These are phyloP conservation scores for Heliangelus exortis DNA, from an alignment of 2,797 vertebrate genomes.

Conservation along the genomic window DNA sequence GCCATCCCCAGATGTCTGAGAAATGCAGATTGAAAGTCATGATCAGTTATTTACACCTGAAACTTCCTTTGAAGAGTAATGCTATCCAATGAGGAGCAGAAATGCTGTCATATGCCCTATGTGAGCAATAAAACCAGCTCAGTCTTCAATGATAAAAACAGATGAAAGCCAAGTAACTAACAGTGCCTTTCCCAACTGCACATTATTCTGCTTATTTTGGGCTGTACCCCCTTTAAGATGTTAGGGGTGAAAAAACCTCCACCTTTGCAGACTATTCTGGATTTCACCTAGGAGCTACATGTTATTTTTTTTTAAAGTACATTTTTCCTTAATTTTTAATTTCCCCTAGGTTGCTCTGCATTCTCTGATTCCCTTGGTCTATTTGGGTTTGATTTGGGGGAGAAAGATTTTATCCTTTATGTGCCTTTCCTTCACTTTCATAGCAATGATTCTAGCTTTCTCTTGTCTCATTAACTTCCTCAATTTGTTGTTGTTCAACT, in stretches of 20 bases:
- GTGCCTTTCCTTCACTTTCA: background rate
- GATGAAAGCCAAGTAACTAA: background rate
- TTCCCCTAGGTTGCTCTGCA: background rate
- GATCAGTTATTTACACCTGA: background rate
- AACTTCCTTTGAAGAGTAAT: background rate
- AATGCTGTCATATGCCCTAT: background rate
- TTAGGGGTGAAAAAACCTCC: background rate
- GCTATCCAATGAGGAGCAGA: background rate
- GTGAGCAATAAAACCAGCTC: background rate
- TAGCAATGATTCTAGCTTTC: background rate
- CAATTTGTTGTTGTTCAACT: background rate
- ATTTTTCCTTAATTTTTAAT: background rate
- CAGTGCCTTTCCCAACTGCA: background rate
- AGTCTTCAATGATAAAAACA: background rate
- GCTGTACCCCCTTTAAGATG: background rate
- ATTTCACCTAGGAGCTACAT: background rate
- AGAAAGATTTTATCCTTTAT: background rate
- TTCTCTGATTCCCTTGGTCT: background rate
- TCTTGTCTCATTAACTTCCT: background rate
- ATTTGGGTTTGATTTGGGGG: background rate
- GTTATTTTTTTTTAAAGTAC: background rate
- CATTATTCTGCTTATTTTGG: background rate
- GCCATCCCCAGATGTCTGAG: background rate
- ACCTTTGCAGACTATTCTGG: background rate
- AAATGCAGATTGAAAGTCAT: background rate